A percentile compares a stretch with the other conserved stretches of the same genome.
phyloP scores from a whole-genome alignment of 2,113 vertebrate species.

The Podilymbus podiceps region DNA sequence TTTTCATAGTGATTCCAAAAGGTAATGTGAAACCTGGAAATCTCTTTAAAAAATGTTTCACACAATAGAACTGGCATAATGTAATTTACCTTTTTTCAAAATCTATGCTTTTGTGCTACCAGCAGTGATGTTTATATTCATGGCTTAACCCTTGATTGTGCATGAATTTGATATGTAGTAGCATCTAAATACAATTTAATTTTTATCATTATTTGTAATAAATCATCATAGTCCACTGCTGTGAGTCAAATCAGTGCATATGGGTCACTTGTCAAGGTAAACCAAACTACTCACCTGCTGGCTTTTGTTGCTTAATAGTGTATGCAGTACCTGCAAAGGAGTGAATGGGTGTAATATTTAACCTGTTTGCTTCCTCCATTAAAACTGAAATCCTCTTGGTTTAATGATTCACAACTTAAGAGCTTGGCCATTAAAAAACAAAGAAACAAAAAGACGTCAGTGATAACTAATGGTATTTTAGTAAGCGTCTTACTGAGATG shows the following conservation, averaged over 20 bases:
- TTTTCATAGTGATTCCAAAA: not conserved
- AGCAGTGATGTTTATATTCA: not conserved
- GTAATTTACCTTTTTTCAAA: not conserved
- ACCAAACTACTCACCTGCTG: not conserved
- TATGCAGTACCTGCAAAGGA: not conserved
- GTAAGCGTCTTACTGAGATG: not conserved
- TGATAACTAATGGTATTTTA: not conserved
- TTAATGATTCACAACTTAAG: not conserved
- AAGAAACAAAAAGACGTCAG: fast-evolving
- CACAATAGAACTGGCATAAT: not conserved
- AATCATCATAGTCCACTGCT: not conserved
- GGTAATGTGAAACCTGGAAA: not conserved
- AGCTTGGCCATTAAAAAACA: not conserved
- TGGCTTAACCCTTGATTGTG: not conserved
- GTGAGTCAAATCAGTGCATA: not conserved
- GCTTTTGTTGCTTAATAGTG: not conserved
- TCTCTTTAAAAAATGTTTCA: not conserved
- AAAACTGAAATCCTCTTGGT: not conserved
- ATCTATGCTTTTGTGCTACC: not conserved
- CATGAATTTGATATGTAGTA: not conserved
- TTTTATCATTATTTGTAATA: not conserved
- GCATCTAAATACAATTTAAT: not conserved
- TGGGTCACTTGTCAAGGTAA: not conserved
- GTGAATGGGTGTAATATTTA: not conserved
- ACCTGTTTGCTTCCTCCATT: not conserved